Conservation (phyloP, 2,113 vertebrate species). For the Pavo muticus region DNA sequence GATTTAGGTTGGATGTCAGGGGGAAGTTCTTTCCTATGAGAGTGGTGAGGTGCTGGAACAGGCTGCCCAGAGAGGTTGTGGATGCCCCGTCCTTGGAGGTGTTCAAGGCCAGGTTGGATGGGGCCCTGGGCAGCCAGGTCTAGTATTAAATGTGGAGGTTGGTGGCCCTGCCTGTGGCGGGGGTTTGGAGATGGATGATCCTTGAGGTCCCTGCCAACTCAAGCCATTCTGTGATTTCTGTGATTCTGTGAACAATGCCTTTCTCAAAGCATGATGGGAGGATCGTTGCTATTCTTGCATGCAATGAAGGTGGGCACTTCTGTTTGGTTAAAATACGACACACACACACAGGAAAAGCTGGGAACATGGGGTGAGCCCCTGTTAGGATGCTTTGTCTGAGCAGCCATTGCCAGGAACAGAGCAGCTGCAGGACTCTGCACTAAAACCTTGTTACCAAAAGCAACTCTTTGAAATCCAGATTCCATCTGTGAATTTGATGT, state of each 20-base stretch:
- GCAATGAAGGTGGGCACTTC: not conserved
- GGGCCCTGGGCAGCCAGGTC: too few relatives aligned
- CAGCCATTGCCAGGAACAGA: not conserved
- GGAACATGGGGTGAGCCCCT: not conserved
- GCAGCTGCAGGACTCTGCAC: not conserved
- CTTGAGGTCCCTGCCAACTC: too few relatives aligned
- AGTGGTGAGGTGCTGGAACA: too few relatives aligned
- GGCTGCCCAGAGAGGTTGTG: too few relatives aligned
- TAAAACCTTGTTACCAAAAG: not conserved
- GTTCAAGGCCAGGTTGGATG: too few relatives aligned
- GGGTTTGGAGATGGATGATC: too few relatives aligned
- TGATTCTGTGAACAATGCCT: not conserved
- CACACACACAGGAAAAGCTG: not conserved
- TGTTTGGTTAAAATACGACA: not conserved
- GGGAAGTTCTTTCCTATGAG: too few relatives aligned
- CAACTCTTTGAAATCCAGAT: not conserved
- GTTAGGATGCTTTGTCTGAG: not conserved
- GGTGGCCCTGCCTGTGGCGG: too few relatives aligned
- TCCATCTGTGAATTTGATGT: not conserved
- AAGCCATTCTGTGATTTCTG: too few relatives aligned
- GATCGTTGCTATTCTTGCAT: not conserved
- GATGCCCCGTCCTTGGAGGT: too few relatives aligned
- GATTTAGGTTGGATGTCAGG: too few relatives aligned
- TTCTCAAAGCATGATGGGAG: not conserved
- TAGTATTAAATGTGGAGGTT: too few relatives aligned